Conservation (phyloP, 2,888 invertebrate genomes). For the Tetropium fuscum region DNA sequence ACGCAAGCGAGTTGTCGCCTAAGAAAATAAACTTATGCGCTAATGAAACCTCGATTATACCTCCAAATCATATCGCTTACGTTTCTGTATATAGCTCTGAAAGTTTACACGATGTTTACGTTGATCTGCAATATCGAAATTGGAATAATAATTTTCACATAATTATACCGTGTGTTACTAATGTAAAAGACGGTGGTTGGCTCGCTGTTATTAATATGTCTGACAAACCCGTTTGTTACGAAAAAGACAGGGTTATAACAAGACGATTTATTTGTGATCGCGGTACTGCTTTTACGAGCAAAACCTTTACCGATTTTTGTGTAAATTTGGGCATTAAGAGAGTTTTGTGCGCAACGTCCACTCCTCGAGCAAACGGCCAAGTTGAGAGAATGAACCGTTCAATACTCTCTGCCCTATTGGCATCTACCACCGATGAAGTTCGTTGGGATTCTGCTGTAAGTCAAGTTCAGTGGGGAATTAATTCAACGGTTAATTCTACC, state of each 20-base stretch:
- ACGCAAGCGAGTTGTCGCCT: background rate
- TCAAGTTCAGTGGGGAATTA: too few species aligned
- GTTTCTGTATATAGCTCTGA: slow-evolving; percentile 11
- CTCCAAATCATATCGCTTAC: slow-evolving; percentile 24
- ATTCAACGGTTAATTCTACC: too few species aligned
- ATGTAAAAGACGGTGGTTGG: slow-evolving; percentile 8
- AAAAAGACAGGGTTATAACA: slow-evolving; percentile 26
- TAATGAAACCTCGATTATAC: slow-evolving; percentile 24
- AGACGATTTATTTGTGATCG: slow-evolving; percentile 28
- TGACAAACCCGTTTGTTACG: slow-evolving; percentile 27
- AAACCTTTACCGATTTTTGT: too few species aligned
- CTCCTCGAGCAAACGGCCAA: too few species aligned
- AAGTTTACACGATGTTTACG: slow-evolving; percentile 17
- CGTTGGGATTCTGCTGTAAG: too few species aligned
- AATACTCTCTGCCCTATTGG: too few species aligned
- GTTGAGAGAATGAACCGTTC: too few species aligned
- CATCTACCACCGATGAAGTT: too few species aligned
- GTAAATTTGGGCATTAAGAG: too few species aligned
- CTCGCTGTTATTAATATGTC: slow-evolving; percentile 26
- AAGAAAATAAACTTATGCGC: slow-evolving; percentile 18
- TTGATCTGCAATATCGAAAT: slow-evolving; percentile 27
- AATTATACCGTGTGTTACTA: slow-evolving; percentile 20
- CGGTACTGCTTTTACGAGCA: too few species aligned
- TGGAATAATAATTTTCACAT: slow-evolving; percentile 22
- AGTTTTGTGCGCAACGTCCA: too few species aligned